These are phyloP conservation scores for Microvelia longipes DNA, from an alignment of 1,140 invertebrate species.

Conservation along the genomic window DNA sequence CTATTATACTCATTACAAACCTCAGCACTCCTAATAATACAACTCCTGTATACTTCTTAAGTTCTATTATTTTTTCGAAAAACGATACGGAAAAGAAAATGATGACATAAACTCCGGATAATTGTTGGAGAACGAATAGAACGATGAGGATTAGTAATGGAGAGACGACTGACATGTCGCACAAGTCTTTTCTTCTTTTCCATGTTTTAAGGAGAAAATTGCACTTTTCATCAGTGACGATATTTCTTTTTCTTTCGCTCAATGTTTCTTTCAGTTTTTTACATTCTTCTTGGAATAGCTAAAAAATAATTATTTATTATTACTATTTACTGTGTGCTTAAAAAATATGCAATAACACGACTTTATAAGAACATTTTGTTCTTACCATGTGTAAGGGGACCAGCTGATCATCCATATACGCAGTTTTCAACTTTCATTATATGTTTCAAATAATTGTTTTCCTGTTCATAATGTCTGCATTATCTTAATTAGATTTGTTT, in stretches of 20 bases:
- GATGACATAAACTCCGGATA: constrained; percentile 43
- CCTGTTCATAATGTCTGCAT: too few relatives aligned
- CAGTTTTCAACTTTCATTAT: too few relatives aligned
- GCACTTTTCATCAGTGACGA: background rate
- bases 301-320: constrained; percentile 5
- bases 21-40: constrained; percentile 35
- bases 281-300: constrained; percentile 17
- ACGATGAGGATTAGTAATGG: constrained; percentile 34
- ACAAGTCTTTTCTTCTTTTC: constrained; percentile 2
- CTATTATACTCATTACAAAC: constrained; percentile 35
- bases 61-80: constrained; percentile 33
- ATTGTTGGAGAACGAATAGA: constrained; percentile 40
- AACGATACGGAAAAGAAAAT: constrained; percentile 50
- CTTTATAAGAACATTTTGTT: too few relatives aligned
- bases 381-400: too few relatives aligned
- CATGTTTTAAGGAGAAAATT: constrained; percentile 1
- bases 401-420: too few relatives aligned
- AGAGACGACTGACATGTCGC: constrained; percentile 33
- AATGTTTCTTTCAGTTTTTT: constrained; percentile 18
- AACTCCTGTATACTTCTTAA: constrained; percentile 33
- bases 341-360: too few relatives aligned
- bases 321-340: background rate
- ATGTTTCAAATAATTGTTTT: too few relatives aligned
- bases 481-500: too few relatives aligned
- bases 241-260: constrained; percentile 1